Base-by-base conservation (phyloP, 2,888 invertebrate species). In the Amphipoea oculea region DNA sequence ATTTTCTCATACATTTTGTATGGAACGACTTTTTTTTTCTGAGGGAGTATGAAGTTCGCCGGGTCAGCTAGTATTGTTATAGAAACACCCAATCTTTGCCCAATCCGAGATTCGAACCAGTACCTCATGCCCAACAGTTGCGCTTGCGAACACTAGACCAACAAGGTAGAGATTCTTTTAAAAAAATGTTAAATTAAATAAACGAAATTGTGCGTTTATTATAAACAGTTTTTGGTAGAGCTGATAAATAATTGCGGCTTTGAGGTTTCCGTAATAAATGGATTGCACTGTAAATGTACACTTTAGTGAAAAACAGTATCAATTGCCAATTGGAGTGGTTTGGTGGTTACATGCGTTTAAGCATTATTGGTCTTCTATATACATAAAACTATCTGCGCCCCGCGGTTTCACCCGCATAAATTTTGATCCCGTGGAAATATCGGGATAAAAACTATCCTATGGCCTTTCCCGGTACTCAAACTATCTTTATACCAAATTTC, bases 221-320 rank as follows among this genome's bases (percentile, higher is more conserved):
- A n/a, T 20, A 17, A 36, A 63, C n/a, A 45, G 14, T n/a, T n/a
- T 36, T 63, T 7, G n/a, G n/a, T 54, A 14, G 36, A 72, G 54
- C 12, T 81, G 12, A 63, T 63, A 71, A 63, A 71, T 45, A 79
- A 54, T 54, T 63, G 23, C 12, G 29, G 54, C 17, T 57, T 65
- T 73, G 54, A 65, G 45, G 65, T 65, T 70, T 17, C n/a, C 36
- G 6, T 73, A 73, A 4, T 72, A 65, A 79, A 81, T 54, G 12
- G 14, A n/a, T 5, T 23, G 29, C 60, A 51, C 60, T 68, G 29
- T 70, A 70, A 78, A 54, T 54, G 4, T 36, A 17, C 14, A 57
- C 36, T 48, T 29, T 17, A n/a, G 12, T 79, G 29, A 60, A 60
- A 40, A 36, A 72, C 4, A 36, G 5, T 23, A 17, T 57, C 12